Conservation (phyloP, 1,140 invertebrate species). For the Aporrectodea caliginosa region DNA sequence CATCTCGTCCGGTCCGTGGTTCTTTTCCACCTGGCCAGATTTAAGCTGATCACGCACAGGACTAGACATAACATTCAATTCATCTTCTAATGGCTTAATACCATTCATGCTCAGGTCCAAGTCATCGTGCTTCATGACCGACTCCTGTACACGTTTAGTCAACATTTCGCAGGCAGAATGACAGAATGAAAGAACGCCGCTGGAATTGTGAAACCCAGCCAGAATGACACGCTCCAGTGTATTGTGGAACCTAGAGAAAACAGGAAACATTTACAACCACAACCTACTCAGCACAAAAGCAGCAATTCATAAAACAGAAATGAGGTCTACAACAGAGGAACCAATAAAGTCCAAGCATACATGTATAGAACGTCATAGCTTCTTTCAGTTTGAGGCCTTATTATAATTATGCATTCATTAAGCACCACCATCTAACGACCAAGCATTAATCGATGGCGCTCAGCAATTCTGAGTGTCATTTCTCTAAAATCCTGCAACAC, state of each 20-base stretch:
- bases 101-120: background rate
- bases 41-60: background rate
- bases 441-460: too few species aligned
- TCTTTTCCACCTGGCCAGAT: background rate
- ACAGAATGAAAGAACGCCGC: background rate
- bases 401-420: too few species aligned
- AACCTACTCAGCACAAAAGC: background rate
- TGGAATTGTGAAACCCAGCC: background rate
- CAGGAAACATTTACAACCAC: background rate
- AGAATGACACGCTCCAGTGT: background rate
- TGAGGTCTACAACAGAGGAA: background rate
- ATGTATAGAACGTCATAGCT: too few species aligned
- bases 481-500: too few species aligned
- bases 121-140: background rate
- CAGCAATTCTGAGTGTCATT: too few species aligned
- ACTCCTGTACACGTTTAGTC: background rate
- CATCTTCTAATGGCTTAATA: background rate
- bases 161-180: background rate
- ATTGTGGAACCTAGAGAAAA: background rate
- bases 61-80: background rate
- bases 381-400: too few species aligned
- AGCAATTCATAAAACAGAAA: background rate
- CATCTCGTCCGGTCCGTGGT: background rate
- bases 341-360: too few species aligned
- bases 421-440: too few species aligned